phyloP scores from a whole-genome alignment of 2,113 vertebrate genomes.

The Erythrolamprus reginae region DNA sequence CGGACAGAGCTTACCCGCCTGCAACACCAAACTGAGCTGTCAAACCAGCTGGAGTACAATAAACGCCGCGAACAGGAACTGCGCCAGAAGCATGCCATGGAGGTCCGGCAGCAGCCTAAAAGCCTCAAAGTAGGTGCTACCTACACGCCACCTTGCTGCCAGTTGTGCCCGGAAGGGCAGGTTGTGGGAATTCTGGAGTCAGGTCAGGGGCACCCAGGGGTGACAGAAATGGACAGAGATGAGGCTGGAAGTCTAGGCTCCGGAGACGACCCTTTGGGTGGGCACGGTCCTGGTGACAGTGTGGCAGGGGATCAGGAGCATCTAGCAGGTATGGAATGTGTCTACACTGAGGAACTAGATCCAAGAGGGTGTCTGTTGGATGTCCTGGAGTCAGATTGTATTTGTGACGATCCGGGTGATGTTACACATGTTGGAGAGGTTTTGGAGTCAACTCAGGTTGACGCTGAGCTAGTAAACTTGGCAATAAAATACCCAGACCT shows the following conservation, averaged over 20 bases:
- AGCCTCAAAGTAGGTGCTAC: constrained; percentile 90
- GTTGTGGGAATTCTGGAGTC: constrained; percentile 9
- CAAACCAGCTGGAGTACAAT: constrained; percentile 93
- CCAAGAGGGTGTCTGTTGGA: neutral
- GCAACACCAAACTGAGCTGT: constrained; percentile 90
- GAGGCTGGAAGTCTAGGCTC: neutral
- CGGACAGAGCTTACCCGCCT: constrained; percentile 86
- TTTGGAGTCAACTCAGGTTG: neutral
- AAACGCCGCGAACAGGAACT: constrained; percentile 88
- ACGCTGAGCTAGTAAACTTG: neutral
- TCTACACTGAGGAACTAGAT: neutral
- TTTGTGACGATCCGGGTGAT: neutral
- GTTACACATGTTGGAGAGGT: neutral
- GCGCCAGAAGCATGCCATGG: constrained; percentile 86
- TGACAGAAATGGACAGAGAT: constrained; percentile 33
- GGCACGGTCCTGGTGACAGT: neutral
- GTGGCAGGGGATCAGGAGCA: neutral
- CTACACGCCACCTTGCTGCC: constrained; percentile 50
- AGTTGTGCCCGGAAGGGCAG: constrained; percentile 35
- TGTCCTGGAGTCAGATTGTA: neutral
- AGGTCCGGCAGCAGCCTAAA: constrained; percentile 93
- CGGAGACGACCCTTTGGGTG: neutral
- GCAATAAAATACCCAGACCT: neutral
- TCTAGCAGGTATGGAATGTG: neutral
- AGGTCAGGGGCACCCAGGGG: constrained; percentile 54